These are phyloP conservation scores for Coryphaenoides rupestris DNA, from an alignment of 2,113 vertebrate genomes.

Conservation along the genomic window DNA sequence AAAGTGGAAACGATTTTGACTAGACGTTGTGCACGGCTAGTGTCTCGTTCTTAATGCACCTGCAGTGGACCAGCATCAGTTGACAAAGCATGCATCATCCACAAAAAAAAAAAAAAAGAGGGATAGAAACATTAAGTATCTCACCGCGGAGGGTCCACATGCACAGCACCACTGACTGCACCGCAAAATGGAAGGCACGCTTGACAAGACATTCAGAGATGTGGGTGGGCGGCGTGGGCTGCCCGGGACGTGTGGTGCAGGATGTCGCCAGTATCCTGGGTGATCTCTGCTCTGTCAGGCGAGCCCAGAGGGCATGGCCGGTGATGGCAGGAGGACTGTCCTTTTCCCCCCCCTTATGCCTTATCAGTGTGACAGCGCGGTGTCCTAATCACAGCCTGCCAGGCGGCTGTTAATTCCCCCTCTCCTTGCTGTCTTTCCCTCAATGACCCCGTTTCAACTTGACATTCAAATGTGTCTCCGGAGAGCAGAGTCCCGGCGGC, in stretches of 20 bases:
- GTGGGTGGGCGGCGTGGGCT: no score
- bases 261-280: conserved; percentile 34
- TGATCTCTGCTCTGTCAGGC: conserved; percentile 30
- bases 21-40: no score
- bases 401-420: conserved; percentile 73
- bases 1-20: no score
- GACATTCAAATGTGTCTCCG: background rate
- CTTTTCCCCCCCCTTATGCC: conserved; percentile 64
- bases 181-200: no score
- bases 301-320: conserved; percentile 54
- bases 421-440: conserved; percentile 31
- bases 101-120: no score
- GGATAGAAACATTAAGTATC: background rate
- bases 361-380: conserved; percentile 80
- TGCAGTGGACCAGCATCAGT: no score
- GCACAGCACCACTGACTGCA: background rate
- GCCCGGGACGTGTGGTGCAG: background rate
- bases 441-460: conserved; percentile 27
- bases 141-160: background rate
- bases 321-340: conserved; percentile 37
- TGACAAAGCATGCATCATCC: no score
- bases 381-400: conserved; percentile 77
- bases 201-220: background rate
- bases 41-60: no score
- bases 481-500: no score